Evolutionary conservation across 2,888 invertebrate genomes (phyloP), one percentile per base, ranked within the genome.

Genomic region (Podabrus alpinus): DNA sequence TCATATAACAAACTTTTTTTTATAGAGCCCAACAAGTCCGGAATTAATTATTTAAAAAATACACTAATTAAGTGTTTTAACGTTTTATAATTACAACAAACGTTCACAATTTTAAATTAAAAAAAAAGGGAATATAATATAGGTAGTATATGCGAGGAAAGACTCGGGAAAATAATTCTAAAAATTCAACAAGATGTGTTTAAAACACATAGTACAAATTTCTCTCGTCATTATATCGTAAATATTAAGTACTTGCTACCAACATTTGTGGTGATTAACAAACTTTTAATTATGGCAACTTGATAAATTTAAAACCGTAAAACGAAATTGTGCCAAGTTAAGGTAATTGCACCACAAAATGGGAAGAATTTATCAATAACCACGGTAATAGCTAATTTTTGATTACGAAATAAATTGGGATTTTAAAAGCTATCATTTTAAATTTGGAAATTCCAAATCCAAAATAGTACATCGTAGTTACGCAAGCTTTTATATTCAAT

Each of bases 1-100:
- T 74, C 71, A 71, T 67, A 68, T 64, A 68, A 68, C 67, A 74
- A 21, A 59, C 71, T 68, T 25, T 67, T 24, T 64, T 64, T n/a
- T 64, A 62, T 11, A 11, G 11, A 19, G 2, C 45, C 45, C 45
- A 7, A 45, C 45, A 45, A 45, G 45, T 2, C 45, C n/a, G 45
- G n/a, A 45, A 45, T 45, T 45, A 45, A 45, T 45, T n/a, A 45
- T 45, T 45, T 45, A 45, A 4, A 45, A 45, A 45, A 45, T 45
- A 9, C 7, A 45, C 45, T 13, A 45, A 45, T 45, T 45, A 45
- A 45, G 45, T 45, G 45, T 7, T 45, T 45, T 45, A 45, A 45
- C n/a, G 45, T n/a, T 45, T 45, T n/a, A 45, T 45, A 45, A 45
- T 45, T 45, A 45, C n/a, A 0, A 45, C 7, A 45, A 45, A n/a